These are phyloP conservation scores for Choloepus hoffmanni DNA, from an alignment of 2,113 vertebrate genomes.

Conservation along the genomic window DNA sequence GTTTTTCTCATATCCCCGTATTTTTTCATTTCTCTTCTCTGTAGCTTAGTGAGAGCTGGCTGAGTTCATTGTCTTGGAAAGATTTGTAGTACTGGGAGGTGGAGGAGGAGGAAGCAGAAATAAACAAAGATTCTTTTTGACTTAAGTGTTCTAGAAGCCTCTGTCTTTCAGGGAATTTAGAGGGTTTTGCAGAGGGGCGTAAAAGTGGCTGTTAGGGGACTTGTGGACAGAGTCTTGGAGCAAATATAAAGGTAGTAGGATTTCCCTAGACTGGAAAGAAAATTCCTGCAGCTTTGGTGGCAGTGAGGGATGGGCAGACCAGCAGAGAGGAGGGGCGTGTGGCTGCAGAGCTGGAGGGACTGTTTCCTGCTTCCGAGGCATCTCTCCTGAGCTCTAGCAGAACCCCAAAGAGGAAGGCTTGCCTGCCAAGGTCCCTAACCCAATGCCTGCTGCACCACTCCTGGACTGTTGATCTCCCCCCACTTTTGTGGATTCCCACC, in stretches of 20 bases:
- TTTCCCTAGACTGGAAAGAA: not conserved
- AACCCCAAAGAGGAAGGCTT: not conserved
- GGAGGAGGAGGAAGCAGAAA: not conserved
- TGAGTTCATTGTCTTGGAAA: not conserved
- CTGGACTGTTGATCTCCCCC: not conserved
- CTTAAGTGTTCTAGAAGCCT: not conserved
- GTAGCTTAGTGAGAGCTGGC: not conserved
- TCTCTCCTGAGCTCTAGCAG: not conserved
- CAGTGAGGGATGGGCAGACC: not conserved
- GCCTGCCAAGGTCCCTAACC: not conserved
- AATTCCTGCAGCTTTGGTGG: not conserved
- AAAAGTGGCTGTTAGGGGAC: not conserved
- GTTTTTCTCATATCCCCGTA: not conserved
- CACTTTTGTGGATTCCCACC: too few relatives aligned
- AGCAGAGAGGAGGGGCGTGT: not conserved
- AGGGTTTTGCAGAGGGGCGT: not conserved
- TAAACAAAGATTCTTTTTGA: not conserved
- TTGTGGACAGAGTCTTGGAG: not conserved
- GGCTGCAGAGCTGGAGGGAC: not conserved
- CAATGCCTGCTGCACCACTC: not conserved
- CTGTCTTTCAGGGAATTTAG: not conserved
- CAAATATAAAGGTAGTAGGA: not conserved
- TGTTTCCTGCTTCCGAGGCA: rapidly evolving
- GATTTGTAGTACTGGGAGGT: not conserved
- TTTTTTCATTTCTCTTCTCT: not conserved